These are phyloP conservation scores for Nettapus auritus DNA, from an alignment of 2,113 vertebrate species.

Conservation along the genomic window DNA sequence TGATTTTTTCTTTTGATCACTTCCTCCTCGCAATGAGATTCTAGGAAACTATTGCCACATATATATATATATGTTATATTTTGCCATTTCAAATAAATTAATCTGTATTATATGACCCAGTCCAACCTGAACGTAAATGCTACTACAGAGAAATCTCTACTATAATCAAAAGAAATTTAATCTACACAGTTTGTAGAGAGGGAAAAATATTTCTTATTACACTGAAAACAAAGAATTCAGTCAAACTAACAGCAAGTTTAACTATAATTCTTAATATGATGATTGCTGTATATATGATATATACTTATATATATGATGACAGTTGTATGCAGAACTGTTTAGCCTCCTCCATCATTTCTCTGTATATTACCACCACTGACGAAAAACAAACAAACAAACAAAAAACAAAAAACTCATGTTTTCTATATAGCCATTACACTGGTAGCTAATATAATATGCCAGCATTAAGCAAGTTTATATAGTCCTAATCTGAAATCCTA, in stretches of 20 bases:
- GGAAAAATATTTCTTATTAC: not conserved
- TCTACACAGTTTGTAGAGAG: not conserved
- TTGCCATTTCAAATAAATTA: not conserved
- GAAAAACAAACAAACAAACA: not conserved
- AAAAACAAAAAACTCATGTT: rapidly evolving
- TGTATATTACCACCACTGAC: not conserved
- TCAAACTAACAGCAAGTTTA: not conserved
- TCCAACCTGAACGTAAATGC: not conserved
- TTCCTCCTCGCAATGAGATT: not conserved
- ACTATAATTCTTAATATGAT: not conserved
- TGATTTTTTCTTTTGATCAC: not conserved
- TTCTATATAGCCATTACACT: not conserved
- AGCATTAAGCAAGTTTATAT: not conserved
- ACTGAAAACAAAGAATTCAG: not conserved
- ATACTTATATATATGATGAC: too few species aligned
- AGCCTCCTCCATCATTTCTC: not conserved
- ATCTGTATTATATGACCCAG: not conserved
- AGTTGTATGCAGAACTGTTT: not conserved
- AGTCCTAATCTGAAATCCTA: not conserved
- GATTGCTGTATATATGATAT: too few species aligned
- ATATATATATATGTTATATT: not conserved
- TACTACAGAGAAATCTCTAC: not conserved
- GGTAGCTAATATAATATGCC: not conserved
- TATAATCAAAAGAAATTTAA: not conserved
- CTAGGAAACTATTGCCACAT: not conserved